Conservation (phyloP, 2,113 vertebrate species). For the Aspidoscelis tigris region DNA sequence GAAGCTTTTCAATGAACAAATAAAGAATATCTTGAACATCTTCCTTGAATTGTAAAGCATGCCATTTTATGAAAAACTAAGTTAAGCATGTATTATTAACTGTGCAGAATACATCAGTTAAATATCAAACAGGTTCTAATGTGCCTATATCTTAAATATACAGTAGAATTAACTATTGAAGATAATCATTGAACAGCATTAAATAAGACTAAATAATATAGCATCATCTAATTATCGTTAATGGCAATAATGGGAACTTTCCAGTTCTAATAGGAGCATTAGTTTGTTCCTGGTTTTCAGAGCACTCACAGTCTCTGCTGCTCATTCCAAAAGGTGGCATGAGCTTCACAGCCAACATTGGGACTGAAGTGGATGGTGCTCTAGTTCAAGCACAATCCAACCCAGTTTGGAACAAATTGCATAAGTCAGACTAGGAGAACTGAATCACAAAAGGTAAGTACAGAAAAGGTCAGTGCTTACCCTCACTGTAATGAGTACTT, state of each 20-base stretch:
- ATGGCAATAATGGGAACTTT: background rate
- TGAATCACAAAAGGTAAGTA: too few relatives aligned
- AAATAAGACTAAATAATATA: conserved; percentile 21
- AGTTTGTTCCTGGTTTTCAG: background rate
- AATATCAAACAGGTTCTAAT: background rate
- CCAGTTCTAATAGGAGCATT: background rate
- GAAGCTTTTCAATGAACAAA: background rate
- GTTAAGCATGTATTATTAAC: background rate
- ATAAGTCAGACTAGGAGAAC: too few relatives aligned
- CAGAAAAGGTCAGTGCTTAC: too few relatives aligned
- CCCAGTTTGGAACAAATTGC: too few relatives aligned
- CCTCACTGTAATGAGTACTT: too few relatives aligned
- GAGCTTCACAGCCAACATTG: too few relatives aligned
- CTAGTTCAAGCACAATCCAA: too few relatives aligned
- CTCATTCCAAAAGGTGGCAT: too few relatives aligned
- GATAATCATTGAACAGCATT: background rate
- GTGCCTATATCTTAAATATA: background rate
- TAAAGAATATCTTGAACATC: background rate
- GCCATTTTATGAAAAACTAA: background rate
- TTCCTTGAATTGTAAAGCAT: background rate
- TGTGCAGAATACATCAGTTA: background rate
- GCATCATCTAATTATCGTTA: conserved; percentile 22
- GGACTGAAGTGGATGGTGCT: too few relatives aligned
- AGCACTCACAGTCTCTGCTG: too few relatives aligned
- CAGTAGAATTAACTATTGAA: background rate